Evolutionary conservation across 2,888 invertebrate genomes (phyloP).

Genomic region (Podabrus alpinus): DNA sequence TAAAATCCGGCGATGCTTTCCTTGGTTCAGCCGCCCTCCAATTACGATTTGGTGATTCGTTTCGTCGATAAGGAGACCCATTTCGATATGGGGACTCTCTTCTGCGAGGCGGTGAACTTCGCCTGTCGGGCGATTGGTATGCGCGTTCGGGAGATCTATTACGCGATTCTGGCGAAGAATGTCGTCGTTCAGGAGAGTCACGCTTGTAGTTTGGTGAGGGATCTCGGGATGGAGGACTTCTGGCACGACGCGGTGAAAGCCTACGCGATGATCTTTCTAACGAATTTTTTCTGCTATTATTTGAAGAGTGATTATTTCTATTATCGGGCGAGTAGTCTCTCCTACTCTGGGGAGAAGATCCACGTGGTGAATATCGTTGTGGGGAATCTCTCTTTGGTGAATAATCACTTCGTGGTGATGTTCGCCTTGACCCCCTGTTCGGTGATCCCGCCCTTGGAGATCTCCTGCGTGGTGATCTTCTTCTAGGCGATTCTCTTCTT

Average conservation of each 20-base stretch:
- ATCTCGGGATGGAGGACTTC: constrained; percentile 2
- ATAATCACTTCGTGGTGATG: neutral
- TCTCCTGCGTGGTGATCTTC: constrained; percentile 16
- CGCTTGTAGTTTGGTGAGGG: constrained; percentile 16
- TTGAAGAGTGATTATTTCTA: constrained; percentile 19
- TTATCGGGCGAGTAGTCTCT: constrained; percentile 8
- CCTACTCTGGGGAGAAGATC: constrained; percentile 16
- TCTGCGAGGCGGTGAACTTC: constrained; percentile 22
- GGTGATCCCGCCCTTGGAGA: constrained; percentile 22
- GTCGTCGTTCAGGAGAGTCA: constrained; percentile 6
- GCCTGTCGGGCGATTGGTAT: constrained; percentile 6
- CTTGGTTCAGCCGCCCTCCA: constrained; percentile 16
- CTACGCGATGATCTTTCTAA: constrained; percentile 2
- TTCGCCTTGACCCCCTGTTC: neutral
- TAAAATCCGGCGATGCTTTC: neutral
- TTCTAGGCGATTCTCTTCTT: constrained; percentile 8
- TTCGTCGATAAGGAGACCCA: constrained; percentile 10
- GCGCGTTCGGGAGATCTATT: constrained; percentile 20
- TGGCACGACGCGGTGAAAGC: constrained; percentile 6
- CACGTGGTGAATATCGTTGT: constrained; percentile 4
- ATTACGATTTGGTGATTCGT: constrained; percentile 20
- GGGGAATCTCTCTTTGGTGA: constrained; percentile 26
- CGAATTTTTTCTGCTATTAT: neutral
- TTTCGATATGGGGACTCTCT: constrained; percentile 13
- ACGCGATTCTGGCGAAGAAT: constrained; percentile 23